Percentiles rank a stretch among this genome's conserved stretches.
Conservation (phyloP, 2,797 vertebrate genomes). For the Phylloscopus collybita region DNA sequence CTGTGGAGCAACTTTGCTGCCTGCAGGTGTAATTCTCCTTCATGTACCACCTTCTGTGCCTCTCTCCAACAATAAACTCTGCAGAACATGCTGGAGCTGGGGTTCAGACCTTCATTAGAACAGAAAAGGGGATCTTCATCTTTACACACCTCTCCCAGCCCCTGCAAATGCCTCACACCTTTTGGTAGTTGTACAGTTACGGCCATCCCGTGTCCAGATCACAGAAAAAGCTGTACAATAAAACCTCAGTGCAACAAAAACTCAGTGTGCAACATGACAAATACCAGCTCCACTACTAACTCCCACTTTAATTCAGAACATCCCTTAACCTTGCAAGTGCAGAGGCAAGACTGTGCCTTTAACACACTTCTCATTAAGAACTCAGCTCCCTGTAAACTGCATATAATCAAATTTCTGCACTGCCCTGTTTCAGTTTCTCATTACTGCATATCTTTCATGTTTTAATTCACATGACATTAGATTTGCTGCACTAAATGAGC, state of each 20-base stretch:
- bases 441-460: constrained; percentile 51
- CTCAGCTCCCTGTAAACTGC: background rate
- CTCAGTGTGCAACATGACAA: background rate
- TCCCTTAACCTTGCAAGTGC: background rate
- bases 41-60: background rate
- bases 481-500: constrained; percentile 36
- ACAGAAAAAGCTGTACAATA: background rate
- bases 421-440: constrained; percentile 37
- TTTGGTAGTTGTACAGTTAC: background rate
- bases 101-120: background rate
- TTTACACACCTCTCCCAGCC: background rate
- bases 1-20: background rate
- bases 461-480: constrained; percentile 55
- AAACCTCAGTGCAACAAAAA: background rate
- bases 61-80: background rate
- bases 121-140: background rate
- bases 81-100: background rate
- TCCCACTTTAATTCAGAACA: background rate
- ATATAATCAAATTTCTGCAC: constrained; percentile 42
- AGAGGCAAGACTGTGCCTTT: background rate
- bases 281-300: background rate
- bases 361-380: background rate
- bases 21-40: background rate
- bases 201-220: background rate
- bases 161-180: background rate